Evolutionary conservation across 2,888 invertebrate genomes (phyloP).

Genomic region (Eilema depressum): DNA sequence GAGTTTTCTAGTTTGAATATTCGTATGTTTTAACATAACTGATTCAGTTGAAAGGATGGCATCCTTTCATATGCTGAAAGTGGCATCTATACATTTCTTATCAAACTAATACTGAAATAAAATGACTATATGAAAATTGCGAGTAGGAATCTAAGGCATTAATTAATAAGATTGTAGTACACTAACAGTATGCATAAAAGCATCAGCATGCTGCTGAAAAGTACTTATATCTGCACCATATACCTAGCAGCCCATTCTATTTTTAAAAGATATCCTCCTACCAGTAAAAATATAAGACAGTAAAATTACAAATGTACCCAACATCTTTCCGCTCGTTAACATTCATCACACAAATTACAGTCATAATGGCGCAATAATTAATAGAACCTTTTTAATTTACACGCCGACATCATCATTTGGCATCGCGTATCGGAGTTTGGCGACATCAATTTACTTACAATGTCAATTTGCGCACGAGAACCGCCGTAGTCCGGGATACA

Average conservation of each 20-base stretch:
- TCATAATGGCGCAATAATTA: conserved; percentile 38
- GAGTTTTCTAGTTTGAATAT: no score
- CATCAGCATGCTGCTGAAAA: no score
- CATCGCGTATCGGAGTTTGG: conserved; percentile 65
- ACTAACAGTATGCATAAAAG: no score
- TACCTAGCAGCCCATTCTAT: not conserved
- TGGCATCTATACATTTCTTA: no score
- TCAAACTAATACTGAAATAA: no score
- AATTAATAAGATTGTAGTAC: no score
- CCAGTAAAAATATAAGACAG: not conserved
- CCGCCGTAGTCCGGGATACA: conserved; percentile 72
- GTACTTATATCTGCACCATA: no score
- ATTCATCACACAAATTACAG: conserved; percentile 5
- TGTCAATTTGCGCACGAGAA: conserved; percentile 81
- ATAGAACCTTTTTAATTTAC: conserved; percentile 47
- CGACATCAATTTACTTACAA: conserved; percentile 82
- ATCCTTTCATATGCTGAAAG: no score
- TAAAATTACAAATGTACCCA: not conserved
- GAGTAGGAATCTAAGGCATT: no score
- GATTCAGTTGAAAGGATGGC: no score
- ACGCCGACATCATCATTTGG: conserved; percentile 58
- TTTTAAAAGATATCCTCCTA: not conserved
- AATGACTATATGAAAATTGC: no score
- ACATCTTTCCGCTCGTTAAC: not conserved
- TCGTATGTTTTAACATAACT: no score